Evolutionary conservation across 2,888 invertebrate species (phyloP).

Genomic region (Dusona sp.): DNA sequence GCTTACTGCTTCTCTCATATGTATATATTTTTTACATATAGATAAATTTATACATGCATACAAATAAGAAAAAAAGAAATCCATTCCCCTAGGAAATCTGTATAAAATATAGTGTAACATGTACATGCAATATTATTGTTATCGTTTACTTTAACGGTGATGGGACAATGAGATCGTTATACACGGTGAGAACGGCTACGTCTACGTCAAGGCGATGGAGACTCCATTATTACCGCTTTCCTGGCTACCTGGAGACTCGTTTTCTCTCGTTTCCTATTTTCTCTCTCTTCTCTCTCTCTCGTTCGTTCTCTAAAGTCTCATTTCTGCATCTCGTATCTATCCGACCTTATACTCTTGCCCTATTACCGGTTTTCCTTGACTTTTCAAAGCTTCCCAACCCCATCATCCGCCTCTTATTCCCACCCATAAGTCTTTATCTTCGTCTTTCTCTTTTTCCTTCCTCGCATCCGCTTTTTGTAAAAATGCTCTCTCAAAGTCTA

Average conservation of each 20-base stretch:
- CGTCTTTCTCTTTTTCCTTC: slow-evolving; percentile 39
- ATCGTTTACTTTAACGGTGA: slow-evolving; percentile 59
- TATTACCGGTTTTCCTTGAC: slow-evolving; percentile 58
- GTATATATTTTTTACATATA: not conserved
- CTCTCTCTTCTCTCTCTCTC: slow-evolving; percentile 66
- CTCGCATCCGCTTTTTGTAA: slow-evolving; percentile 62
- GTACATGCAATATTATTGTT: slow-evolving; percentile 46
- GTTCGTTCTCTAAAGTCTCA: slow-evolving; percentile 52
- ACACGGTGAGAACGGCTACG: slow-evolving; percentile 34
- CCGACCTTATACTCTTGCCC: slow-evolving; percentile 27
- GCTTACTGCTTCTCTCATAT: slow-evolving; percentile 31
- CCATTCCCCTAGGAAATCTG: slow-evolving; percentile 20
- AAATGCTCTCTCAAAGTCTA: slow-evolving; percentile 42
- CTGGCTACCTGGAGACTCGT: slow-evolving; percentile 47
- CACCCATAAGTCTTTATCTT: slow-evolving; percentile 59
- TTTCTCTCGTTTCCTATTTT: slow-evolving; percentile 43
- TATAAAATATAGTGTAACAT: slow-evolving; percentile 23
- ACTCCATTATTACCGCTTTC: slow-evolving; percentile 62
- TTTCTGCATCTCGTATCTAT: slow-evolving; percentile 27
- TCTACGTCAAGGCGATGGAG: slow-evolving; percentile 31
- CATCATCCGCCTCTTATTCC: slow-evolving; percentile 1
- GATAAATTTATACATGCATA: not conserved
- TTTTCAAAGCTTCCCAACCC: slow-evolving; percentile 24
- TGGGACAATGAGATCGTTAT: slow-evolving; percentile 55
- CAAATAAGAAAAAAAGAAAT: not conserved